Evolutionary conservation across 2,113 vertebrate species (phyloP).

Genomic region (Nestor notabilis): DNA sequence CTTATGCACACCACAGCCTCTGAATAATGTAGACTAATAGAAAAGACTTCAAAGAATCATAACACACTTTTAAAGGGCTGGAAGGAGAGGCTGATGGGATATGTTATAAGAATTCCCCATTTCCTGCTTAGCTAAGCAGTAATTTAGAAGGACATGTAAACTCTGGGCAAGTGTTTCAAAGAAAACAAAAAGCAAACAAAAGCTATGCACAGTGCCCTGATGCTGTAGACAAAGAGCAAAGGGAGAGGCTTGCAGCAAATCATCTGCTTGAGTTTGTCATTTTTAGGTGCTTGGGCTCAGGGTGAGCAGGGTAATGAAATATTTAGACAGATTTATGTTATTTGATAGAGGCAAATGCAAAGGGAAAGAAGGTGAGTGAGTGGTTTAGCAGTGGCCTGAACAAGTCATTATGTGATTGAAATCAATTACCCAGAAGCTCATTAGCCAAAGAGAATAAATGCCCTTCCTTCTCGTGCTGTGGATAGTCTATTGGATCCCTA

Average conservation of each 20-base stretch:
- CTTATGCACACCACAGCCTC: slow-evolving; percentile 53
- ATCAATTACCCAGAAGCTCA: neutral
- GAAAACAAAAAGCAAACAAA: slow-evolving; percentile 49
- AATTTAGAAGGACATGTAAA: slow-evolving; percentile 43
- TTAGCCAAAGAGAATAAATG: neutral
- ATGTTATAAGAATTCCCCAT: slow-evolving; percentile 45
- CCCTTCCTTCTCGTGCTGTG: neutral
- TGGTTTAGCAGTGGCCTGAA: neutral
- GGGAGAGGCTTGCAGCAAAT: slow-evolving; percentile 26
- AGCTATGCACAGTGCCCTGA: neutral
- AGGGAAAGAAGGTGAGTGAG: neutral
- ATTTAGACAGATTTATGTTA: neutral
- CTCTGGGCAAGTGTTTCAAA: slow-evolving; percentile 20
- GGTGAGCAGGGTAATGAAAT: neutral
- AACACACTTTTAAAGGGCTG: slow-evolving; percentile 30
- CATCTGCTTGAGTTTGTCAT: neutral
- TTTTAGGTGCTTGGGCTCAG: neutral
- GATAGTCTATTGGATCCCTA: neutral
- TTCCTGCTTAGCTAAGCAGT: slow-evolving; percentile 61
- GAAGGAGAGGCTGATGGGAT: slow-evolving; percentile 30
- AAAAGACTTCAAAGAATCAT: slow-evolving; percentile 62
- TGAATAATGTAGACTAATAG: slow-evolving; percentile 56
- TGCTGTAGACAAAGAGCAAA: slow-evolving; percentile 21
- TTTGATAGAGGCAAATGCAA: neutral
- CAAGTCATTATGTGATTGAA: neutral